phyloP scores from a whole-genome alignment of 2,888 invertebrate genomes.

The Lepeophtheirus nordmannii region DNA sequence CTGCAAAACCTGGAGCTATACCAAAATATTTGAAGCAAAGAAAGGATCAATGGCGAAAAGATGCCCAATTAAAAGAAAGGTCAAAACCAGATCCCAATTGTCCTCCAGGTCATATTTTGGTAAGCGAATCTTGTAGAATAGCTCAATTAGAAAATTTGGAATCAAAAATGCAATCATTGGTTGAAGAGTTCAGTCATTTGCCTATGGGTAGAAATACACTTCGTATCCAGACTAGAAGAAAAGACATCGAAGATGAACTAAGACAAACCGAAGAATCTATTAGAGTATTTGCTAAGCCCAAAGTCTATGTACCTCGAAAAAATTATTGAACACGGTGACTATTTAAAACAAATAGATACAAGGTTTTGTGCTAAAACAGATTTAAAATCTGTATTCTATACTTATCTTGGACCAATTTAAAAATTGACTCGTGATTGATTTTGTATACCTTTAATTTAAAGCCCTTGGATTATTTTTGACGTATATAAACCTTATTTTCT shows the following conservation, averaged over 20 bases:
- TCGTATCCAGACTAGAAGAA: not conserved
- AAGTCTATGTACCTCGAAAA: not conserved
- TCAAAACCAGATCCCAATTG: constrained; percentile 9
- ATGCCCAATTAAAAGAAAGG: not conserved
- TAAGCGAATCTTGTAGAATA: not conserved
- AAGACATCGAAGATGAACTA: not conserved
- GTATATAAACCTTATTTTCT: too few species aligned
- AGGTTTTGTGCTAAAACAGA: too few species aligned
- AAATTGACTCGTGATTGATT: too few species aligned
- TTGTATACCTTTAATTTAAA: too few species aligned
- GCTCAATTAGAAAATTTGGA: not conserved
- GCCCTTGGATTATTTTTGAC: too few species aligned
- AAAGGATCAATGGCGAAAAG: constrained; percentile 9
- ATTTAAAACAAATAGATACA: too few species aligned
- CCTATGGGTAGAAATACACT: constrained; percentile 2
- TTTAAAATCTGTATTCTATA: too few species aligned
- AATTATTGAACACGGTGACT: too few species aligned
- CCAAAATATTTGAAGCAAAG: constrained; percentile 19
- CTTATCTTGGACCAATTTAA: too few species aligned
- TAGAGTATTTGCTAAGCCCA: not conserved
- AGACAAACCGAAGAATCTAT: not conserved
- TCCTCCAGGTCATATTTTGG: constrained; percentile 8
- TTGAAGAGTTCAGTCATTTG: not conserved
- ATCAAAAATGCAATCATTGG: not conserved
- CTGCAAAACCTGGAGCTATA: not conserved